Base-by-base conservation (phyloP, 2,888 invertebrate species). In the Notocelia uddmanniana region DNA sequence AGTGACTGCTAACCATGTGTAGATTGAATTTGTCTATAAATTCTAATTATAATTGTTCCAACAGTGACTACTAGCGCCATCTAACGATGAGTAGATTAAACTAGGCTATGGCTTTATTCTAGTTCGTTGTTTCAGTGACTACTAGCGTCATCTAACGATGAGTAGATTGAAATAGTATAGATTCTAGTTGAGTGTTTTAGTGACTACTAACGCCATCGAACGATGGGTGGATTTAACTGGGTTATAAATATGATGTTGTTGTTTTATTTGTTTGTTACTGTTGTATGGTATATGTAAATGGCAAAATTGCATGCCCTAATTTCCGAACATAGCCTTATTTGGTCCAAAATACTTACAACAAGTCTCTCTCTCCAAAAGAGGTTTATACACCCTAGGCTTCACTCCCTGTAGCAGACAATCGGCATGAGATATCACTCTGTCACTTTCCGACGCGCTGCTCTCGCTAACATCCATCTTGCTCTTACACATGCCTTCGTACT, bases 361-460 rank as follows among this genome's bases (percentile, higher is more conserved):
- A 74, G 95, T 96, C 58, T 95, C 95, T 76, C 98, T 94, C 77
- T 96, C 94, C 86, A 97, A 88, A 41, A 98, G 87, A 0, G 97
- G 96, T 75, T 95, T 95, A 89, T 98, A 97, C 8, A 94, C 91
- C 82, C 95, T 96, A 0, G 96, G 86, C 80, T 95, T 96, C 0
- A 95, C 95, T 0, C 97, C 97, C 79, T 96, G 95, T 41, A 96
- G 85, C 23, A 98, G 86, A 77, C 95, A 94, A 54, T 95, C 91
- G 3, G 94, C 91, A 80, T 97, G 95, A 9, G 88, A 82, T 1
- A 88, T 80, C 0, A 89, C 76, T 64, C 73, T 78, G 19, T 85
- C 84, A 34, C 73, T 74, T 18, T 84, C 82, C 13, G 72, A 73
- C 71, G 31, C 72, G 45, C 5, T 1, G n/a, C 45, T 45, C 3